Evolutionary conservation across 2,888 invertebrate species (phyloP).

Genomic region (Ganaspis brasiliensis): DNA sequence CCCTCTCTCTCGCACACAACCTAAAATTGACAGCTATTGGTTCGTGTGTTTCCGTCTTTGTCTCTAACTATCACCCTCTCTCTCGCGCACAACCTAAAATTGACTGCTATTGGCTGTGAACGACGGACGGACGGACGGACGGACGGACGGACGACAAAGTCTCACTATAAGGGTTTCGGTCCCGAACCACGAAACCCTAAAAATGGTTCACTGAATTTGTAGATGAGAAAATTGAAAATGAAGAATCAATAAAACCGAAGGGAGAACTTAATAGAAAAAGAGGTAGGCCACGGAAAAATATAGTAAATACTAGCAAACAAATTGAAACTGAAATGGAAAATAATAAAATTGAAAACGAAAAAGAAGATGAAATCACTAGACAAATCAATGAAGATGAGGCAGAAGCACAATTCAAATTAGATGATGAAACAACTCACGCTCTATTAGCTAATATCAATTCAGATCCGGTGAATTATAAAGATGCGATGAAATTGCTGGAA

Average conservation of each 20-base stretch:
- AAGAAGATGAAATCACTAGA: background rate
- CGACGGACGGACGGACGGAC: too few relatives aligned
- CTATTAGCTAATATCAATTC: constrained; percentile 39
- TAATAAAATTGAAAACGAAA: background rate
- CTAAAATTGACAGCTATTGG: too few relatives aligned
- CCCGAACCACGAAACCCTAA: too few relatives aligned
- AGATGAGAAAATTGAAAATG: background rate
- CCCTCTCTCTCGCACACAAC: too few relatives aligned
- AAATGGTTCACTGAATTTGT: too few relatives aligned
- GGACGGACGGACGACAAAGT: too few relatives aligned
- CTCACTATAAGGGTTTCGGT: too few relatives aligned
- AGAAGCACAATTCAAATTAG: constrained; percentile 19
- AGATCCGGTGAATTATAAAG: constrained; percentile 49
- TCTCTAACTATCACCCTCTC: too few relatives aligned
- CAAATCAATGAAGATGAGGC: constrained; percentile 1
- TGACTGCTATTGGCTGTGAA: too few relatives aligned
- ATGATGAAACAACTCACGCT: constrained; percentile 44
- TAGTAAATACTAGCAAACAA: background rate
- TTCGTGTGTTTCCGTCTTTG: too few relatives aligned
- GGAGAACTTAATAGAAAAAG: background rate
- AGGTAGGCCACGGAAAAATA: constrained; percentile 16
- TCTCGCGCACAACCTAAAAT: too few relatives aligned
- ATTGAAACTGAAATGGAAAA: background rate
- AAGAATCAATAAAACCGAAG: background rate
- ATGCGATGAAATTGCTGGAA: constrained; percentile 46